Conservation (phyloP, 2,888 invertebrate species). For the Beris morrisii region DNA sequence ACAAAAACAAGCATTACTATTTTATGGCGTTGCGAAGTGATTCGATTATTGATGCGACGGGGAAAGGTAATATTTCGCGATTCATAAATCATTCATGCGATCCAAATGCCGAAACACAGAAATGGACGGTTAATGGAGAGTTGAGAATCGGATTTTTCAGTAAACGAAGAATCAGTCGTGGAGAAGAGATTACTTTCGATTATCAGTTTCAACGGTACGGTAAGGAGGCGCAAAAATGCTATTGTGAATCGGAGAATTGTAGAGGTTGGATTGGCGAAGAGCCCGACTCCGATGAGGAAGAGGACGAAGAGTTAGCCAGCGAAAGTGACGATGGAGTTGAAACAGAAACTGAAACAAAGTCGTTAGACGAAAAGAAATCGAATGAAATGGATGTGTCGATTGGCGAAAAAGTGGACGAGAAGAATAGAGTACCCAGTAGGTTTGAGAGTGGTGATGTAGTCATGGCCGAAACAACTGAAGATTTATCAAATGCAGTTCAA, state of each 20-base stretch:
- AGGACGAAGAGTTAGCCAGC: slow-evolving; percentile 59
- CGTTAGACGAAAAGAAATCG: slow-evolving; percentile 42
- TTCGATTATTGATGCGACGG: slow-evolving; percentile 94
- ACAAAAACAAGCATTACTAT: slow-evolving; percentile 91
- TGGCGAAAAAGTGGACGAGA: slow-evolving; percentile 45
- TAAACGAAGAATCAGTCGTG: slow-evolving; percentile 74
- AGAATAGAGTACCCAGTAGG: background rate
- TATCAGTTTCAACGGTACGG: slow-evolving; percentile 98
- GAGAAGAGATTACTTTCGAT: slow-evolving; percentile 98
- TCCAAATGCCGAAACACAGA: slow-evolving; percentile 98
- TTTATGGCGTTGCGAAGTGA: slow-evolving; percentile 96
- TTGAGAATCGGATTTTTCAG: slow-evolving; percentile 97
- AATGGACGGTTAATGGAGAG: slow-evolving; percentile 93
- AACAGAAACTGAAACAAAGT: slow-evolving; percentile 44
- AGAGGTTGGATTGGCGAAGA: slow-evolving; percentile 95
- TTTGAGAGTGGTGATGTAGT: background rate
- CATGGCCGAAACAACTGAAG: background rate
- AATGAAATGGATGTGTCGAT: slow-evolving; percentile 51
- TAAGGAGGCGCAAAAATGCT: slow-evolving; percentile 94
- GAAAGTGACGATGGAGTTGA: slow-evolving; percentile 51
- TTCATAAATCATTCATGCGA: slow-evolving; percentile 99
- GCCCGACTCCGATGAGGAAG: slow-evolving; percentile 71
- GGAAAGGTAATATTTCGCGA: slow-evolving; percentile 92
- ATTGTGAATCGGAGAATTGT: slow-evolving; percentile 85
- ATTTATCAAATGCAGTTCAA: no score